These are phyloP conservation scores for Danio kyathit DNA, from an alignment of 2,797 vertebrate genomes.

Conservation along the genomic window DNA sequence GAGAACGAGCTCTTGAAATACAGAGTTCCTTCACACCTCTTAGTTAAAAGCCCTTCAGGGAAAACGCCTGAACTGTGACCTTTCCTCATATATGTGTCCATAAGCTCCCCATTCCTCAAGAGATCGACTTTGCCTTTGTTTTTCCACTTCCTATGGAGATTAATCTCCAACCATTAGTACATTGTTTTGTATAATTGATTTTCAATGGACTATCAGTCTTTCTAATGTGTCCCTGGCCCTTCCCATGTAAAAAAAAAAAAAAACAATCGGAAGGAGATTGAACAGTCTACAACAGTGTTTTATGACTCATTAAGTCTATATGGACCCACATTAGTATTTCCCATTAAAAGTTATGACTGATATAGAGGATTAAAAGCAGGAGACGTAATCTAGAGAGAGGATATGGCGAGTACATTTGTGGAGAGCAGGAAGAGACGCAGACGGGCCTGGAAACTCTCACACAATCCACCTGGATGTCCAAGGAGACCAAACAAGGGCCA, in stretches of 20 bases:
- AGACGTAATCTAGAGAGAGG: slow-evolving; percentile 41
- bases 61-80: slow-evolving; percentile 22
- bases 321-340: slow-evolving; percentile 49
- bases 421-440: slow-evolving; percentile 51
- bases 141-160: slow-evolving; percentile 37
- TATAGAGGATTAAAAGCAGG: slow-evolving; percentile 39
- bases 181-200: slow-evolving; percentile 54
- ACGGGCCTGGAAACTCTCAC: slow-evolving; percentile 47
- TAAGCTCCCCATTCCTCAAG: slow-evolving; percentile 19
- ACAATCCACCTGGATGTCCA: slow-evolving; percentile 48
- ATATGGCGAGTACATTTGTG: slow-evolving; percentile 42
- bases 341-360: slow-evolving; percentile 45
- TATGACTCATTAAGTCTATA: slow-evolving; percentile 53
- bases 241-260: slow-evolving; percentile 29
- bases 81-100: slow-evolving; percentile 3
- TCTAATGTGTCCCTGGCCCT: slow-evolving; percentile 53
- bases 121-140: slow-evolving; percentile 23
- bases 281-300: slow-evolving; percentile 42
- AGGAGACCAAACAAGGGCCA: slow-evolving; percentile 42
- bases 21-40: slow-evolving; percentile 4
- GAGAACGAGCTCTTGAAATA: slow-evolving; percentile 36
- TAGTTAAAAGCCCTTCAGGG: slow-evolving; percentile 1
- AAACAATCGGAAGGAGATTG: slow-evolving; percentile 35
- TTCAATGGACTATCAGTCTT: slow-evolving; percentile 48
- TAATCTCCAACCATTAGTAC: slow-evolving; percentile 38